Base-by-base conservation (phyloP, 2,113 vertebrate genomes). In the Accipiter cooperii region DNA sequence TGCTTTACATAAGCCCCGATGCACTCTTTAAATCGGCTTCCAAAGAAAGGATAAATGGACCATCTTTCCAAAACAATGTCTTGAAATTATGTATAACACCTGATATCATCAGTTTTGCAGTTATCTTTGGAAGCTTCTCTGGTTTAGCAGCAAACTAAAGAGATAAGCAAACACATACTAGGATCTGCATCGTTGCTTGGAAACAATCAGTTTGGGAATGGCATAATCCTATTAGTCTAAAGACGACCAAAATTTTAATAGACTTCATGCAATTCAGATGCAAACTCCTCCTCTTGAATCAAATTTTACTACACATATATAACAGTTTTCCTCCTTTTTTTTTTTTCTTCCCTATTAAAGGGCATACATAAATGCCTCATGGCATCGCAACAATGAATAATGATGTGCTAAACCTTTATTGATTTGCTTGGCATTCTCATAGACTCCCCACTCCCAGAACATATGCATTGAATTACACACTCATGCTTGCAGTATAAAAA, bases 171-270 rank as follows among this genome's bases (percentile, higher is more conserved):
- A 96, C 86, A 88, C 28, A 36, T 65, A 84, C 40, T 31, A 87
- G 49, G 40, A 90, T 96, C 92, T 94, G 95, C 96, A 95, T 93
- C 44, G 94, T 98, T 98, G 97, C 97, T 96, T 97, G 84, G 97
- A 97, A 97, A 98, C 97, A 97, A 92, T 90, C 47, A 81, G 92
- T 89, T 91, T 89, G 96, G 84, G 97, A 97, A 97, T 92, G 92
- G 90, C 89, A 95, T 98, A 96, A 96, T 92, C 84, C 78, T 91
- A 94, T 96, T 77, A 91, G 74, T 85, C 86, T 87, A 89, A 88
- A 44, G 52, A 94, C 93, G 90, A 95, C 75, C 75, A 89, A 95
- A 47, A 94, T 95, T 94, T 95, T 97, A 96, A 98, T 96, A 97
- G 87, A 95, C 93, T 97, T 87, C 90, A 86, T 95, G 91, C 88